Evolutionary conservation across 2,888 invertebrate species (phyloP).

Genomic region (Merodon equestris): DNA sequence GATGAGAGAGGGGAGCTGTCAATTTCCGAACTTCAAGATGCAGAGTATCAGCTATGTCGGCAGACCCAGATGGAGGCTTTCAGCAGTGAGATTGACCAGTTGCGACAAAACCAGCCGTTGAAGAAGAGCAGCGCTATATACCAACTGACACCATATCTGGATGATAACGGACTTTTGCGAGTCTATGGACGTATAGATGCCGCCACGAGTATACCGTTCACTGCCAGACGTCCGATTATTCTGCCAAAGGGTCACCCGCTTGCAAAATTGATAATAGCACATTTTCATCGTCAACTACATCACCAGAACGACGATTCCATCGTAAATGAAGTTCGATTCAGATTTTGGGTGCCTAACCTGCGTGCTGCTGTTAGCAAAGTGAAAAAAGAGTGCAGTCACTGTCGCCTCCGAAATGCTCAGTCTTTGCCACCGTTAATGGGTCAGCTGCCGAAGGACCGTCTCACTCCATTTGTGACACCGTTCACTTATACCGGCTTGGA

Average conservation of each 20-base stretch:
- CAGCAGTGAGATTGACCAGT: neutral
- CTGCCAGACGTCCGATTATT: conserved; percentile 15
- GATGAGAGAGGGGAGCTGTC: neutral
- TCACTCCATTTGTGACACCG: conserved; percentile 12
- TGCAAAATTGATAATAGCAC: conserved; percentile 3
- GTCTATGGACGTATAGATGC: conserved; percentile 22
- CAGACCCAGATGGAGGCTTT: neutral
- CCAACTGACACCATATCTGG: conserved; percentile 6
- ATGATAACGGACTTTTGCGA: conserved; percentile 9
- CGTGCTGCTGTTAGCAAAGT: conserved; percentile 18
- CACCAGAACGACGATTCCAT: conserved; percentile 36
- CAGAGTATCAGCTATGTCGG: neutral
- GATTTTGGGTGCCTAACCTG: conserved; percentile 33
- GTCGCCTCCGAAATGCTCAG: too few species aligned
- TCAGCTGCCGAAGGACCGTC: conserved; percentile 14
- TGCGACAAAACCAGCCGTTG: neutral
- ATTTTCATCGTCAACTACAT: conserved; percentile 14
- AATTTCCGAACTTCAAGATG: neutral
- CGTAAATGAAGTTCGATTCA: conserved; percentile 15
- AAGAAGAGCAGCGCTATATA: neutral
- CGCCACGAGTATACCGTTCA: neutral
- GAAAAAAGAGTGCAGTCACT: conserved; percentile 11
- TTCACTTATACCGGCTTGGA: conserved; percentile 47
- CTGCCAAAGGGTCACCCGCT: conserved; percentile 17
- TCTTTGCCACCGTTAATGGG: conserved; percentile 45